Percentiles rank a stretch among this genome's conserved stretches.
Evolutionary conservation across 2,888 invertebrate genomes (phyloP).

Genomic region (Lagria hirta): DNA sequence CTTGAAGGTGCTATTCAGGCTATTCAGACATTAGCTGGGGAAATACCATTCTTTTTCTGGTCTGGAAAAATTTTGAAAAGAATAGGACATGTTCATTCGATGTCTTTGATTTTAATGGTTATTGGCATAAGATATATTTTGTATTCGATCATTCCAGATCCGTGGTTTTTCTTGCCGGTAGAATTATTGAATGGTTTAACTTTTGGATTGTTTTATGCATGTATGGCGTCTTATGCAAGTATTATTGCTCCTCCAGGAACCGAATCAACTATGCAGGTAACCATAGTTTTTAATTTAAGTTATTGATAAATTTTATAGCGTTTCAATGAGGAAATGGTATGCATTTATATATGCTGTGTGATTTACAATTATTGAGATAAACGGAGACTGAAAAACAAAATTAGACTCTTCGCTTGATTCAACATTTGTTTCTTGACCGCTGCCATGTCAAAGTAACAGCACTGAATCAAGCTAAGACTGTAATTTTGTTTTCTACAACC

Average conservation of each 20-base stretch:
- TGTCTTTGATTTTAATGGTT: slow-evolving; percentile 78
- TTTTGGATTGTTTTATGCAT: slow-evolving; percentile 84
- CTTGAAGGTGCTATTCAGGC: slow-evolving; percentile 52
- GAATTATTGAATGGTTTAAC: slow-evolving; percentile 87
- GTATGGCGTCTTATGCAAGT: slow-evolving; percentile 87
- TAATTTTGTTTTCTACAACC: too few relatives aligned
- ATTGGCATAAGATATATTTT: slow-evolving; percentile 79
- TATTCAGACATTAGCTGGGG: slow-evolving; percentile 78
- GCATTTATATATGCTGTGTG: too few relatives aligned
- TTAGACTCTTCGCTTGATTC: too few relatives aligned
- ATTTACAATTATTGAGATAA: too few relatives aligned
- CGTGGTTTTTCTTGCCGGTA: slow-evolving; percentile 83
- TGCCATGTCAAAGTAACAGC: neutral
- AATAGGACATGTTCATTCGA: slow-evolving; percentile 79
- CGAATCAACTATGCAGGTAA: slow-evolving; percentile 82
- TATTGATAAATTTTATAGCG: too few relatives aligned
- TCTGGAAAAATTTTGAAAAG: slow-evolving; percentile 77
- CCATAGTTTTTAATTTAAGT: too few relatives aligned
- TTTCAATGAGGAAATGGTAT: too few relatives aligned
- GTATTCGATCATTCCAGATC: slow-evolving; percentile 77
- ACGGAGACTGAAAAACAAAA: too few relatives aligned
- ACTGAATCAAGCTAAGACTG: too few relatives aligned
- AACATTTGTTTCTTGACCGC: too few relatives aligned
- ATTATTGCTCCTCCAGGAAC: slow-evolving; percentile 81
- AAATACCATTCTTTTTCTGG: slow-evolving; percentile 83